A percentile compares a stretch with the other conserved stretches of the same genome.
Evolutionary conservation across 1,140 invertebrate genomes (phyloP).

Genomic region (Thrips palmi): DNA sequence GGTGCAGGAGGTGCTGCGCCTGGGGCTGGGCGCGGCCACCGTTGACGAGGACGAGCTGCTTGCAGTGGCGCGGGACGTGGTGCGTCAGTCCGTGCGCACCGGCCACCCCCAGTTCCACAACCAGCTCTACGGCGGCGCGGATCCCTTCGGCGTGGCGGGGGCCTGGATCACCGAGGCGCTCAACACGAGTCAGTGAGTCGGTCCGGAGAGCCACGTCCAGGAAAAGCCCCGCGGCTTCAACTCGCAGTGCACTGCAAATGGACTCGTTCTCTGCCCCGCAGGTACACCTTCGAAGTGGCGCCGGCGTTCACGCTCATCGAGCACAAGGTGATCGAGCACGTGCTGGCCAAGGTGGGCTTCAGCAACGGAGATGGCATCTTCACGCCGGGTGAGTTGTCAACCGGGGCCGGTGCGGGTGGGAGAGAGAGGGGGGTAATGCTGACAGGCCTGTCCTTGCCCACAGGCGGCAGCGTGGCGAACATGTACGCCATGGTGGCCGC

Average conservation of each 20-base stretch:
- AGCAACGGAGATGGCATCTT: slow-evolving; percentile 50
- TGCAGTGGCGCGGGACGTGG: slow-evolving; percentile 31
- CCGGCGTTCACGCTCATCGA: slow-evolving; percentile 57
- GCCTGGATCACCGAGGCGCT: slow-evolving; percentile 53
- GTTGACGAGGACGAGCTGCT: slow-evolving; percentile 30
- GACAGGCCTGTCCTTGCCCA: slow-evolving; percentile 8
- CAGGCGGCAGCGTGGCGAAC: slow-evolving; percentile 72
- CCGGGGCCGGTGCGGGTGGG: slow-evolving; percentile 56
- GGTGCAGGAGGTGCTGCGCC: slow-evolving; percentile 25
- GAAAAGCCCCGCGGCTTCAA: neutral
- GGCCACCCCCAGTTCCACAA: slow-evolving; percentile 51
- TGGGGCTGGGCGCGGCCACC: slow-evolving; percentile 27
- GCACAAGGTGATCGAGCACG: slow-evolving; percentile 35
- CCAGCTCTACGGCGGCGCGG: slow-evolving; percentile 54
- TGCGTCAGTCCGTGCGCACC: slow-evolving; percentile 53
- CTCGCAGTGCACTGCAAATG: neutral
- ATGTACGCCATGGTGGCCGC: slow-evolving; percentile 69
- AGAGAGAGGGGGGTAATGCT: neutral
- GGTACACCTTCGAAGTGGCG: slow-evolving; percentile 61
- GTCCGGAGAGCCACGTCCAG: neutral
- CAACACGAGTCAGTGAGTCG: slow-evolving; percentile 55
- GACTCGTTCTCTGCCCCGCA: slow-evolving; percentile 19
- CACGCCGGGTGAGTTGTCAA: slow-evolving; percentile 27
- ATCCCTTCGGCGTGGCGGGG: slow-evolving; percentile 52
- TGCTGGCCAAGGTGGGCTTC: slow-evolving; percentile 47